Base-by-base conservation (phyloP, 2,113 vertebrate genomes). In the Proteles cristata region DNA sequence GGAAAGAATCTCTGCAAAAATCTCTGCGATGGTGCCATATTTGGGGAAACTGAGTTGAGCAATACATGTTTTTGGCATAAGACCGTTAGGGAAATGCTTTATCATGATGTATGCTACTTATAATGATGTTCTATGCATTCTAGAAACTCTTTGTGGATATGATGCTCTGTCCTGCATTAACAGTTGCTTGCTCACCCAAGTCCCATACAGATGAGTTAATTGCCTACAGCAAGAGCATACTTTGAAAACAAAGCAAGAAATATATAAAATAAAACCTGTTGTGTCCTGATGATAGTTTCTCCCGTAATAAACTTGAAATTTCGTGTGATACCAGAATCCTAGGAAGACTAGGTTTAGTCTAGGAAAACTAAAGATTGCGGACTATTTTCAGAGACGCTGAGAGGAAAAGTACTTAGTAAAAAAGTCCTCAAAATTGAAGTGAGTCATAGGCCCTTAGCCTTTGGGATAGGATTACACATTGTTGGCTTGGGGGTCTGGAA, bases 131-230 rank as follows among this genome's bases (percentile, higher is more conserved):
- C 0, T 61, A 6, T 69, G 26, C n/a, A 21, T 50, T 39, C 61
- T 81, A 15, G 58, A 96, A 82, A 33, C 53, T 43, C 61, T 82
- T 85, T 33, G 86, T 74, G 35, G 33, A 35, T 17, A 8, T 25
- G 74, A 92, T 39, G 25, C 31, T 66, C 65, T 65, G 28, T 65
- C 33, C 82, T 50, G 10, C n/a, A 17, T 88, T 16, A 69, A 71
- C 91, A 85, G 89, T 83, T 71, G 45, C 87, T 76, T 81, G 39
- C 81, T 88, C 8, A 0, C 26, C 76, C 80, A 63, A 26, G 65
- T 55, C 19, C 25, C 81, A 85, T 95, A 81, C 84, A 95, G 63
- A 96, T 92, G 88, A 96, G 90, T 80, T 86, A 90, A 96, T 95
- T 97, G 95, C 74, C 69, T 95, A 76, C 39, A 55, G 28, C 61